phyloP scores from a whole-genome alignment of 2,888 invertebrate genomes.

The Aromia moschata region DNA sequence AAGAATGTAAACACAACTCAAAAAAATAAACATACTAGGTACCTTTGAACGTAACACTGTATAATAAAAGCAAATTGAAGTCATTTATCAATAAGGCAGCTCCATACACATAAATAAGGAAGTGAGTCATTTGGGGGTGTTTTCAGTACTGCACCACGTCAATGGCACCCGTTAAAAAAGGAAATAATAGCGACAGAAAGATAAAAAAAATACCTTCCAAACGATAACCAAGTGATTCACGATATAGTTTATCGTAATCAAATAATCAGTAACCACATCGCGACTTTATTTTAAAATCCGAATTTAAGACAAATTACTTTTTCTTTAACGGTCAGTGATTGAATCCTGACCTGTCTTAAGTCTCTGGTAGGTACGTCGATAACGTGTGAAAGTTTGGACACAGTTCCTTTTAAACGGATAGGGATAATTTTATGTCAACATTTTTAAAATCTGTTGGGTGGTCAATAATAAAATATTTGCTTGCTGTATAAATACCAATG shows the following conservation, averaged over 20 bases:
- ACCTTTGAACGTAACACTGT: conserved; percentile 29
- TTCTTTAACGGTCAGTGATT: neutral
- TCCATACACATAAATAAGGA: conserved; percentile 44
- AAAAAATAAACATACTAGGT: conserved; percentile 32
- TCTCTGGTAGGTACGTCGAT: conserved; percentile 1
- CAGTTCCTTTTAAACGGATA: conserved; percentile 2
- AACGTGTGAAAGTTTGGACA: conserved; percentile 4
- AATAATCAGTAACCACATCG: no score
- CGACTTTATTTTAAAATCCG: no score
- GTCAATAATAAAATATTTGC: conserved; percentile 28
- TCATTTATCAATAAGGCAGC: conserved; percentile 24
- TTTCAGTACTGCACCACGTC: conserved; percentile 19
- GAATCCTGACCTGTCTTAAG: conserved; percentile 6
- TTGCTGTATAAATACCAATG: no score
- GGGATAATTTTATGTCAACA: conserved; percentile 11
- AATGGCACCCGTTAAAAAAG: conserved; percentile 20
- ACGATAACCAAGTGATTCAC: conserved; percentile 7
- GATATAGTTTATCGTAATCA: neutral
- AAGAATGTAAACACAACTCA: conserved; percentile 19
- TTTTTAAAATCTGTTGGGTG: conserved; percentile 24
- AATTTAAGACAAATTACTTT: neutral
- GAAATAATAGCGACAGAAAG: neutral
- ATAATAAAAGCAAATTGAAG: conserved; percentile 28
- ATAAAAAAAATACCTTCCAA: conserved; percentile 10
- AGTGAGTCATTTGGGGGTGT: conserved; percentile 46